These are phyloP conservation scores for Chrysochloris asiatica DNA, from an alignment of 2,113 vertebrate species.

Conservation along the genomic window DNA sequence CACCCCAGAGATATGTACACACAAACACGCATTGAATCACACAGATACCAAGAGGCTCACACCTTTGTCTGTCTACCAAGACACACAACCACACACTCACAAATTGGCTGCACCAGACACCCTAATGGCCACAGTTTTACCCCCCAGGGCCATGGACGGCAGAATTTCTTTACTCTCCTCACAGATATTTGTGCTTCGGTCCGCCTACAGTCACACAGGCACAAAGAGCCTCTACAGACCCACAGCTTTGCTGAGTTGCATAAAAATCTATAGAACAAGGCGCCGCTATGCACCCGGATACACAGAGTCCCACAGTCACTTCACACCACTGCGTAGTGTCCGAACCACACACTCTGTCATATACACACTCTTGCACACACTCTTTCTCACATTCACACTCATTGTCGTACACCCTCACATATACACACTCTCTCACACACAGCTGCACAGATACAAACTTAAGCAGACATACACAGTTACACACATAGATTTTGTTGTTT, in stretches of 20 bases:
- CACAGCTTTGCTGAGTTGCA: not conserved
- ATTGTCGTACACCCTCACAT: no score
- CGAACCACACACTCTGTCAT: not conserved
- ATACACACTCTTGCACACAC: no score
- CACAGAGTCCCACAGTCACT: not conserved
- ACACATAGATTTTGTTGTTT: no score
- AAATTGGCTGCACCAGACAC: not conserved
- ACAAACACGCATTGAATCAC: not conserved
- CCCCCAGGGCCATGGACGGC: not conserved
- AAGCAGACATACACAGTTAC: not conserved
- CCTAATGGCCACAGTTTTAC: accelerated
- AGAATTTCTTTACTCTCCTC: not conserved
- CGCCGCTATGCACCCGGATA: not conserved
- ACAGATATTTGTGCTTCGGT: not conserved
- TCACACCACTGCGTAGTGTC: no score
- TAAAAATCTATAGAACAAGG: not conserved
- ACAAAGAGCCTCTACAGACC: not conserved
- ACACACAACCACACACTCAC: not conserved
- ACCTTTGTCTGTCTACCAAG: not conserved
- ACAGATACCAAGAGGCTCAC: not conserved
- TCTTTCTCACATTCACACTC: no score
- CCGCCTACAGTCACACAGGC: not conserved
- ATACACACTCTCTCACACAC: not conserved
- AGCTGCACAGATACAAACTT: not conserved
- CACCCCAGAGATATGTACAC: no score